Conservation (phyloP, 2,797 vertebrate species). For the Peromyscus attwateri region DNA sequence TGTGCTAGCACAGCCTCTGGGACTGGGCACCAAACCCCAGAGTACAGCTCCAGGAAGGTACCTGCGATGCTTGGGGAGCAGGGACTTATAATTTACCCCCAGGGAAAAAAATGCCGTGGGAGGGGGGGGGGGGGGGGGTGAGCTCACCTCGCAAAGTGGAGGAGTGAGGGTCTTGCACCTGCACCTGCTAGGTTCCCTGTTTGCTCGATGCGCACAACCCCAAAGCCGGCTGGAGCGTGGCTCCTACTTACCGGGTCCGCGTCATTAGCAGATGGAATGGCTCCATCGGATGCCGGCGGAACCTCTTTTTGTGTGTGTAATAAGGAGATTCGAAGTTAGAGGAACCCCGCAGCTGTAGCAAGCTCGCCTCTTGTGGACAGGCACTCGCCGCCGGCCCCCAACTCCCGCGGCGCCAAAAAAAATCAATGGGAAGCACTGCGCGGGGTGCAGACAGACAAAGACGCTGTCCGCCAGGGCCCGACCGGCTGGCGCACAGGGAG, state of each 20-base stretch:
- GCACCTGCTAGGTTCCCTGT: background rate
- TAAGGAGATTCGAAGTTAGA: constrained; percentile 86
- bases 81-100: background rate
- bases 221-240: constrained; percentile 84
- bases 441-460: constrained; percentile 86
- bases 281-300: constrained; percentile 89
- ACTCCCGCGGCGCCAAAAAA: constrained; percentile 70
- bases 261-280: constrained; percentile 95
- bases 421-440: constrained; percentile 87
- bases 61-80: background rate
- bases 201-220: constrained; percentile 10
- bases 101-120: background rate
- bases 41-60: background rate
- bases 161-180: background rate
- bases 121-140: background rate
- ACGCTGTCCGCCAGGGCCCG: constrained; percentile 81
- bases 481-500: constrained; percentile 69
- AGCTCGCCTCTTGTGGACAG: background rate
- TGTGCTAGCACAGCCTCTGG: constrained; percentile 54
- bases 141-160: constrained; percentile 79
- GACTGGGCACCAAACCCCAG: constrained; percentile 53
- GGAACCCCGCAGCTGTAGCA: constrained; percentile 72
- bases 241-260: constrained; percentile 90
- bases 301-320: constrained; percentile 87
- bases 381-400: background rate